Evolutionary conservation across 2,888 invertebrate species (phyloP).

Genomic region (Stenodera caucasica): DNA sequence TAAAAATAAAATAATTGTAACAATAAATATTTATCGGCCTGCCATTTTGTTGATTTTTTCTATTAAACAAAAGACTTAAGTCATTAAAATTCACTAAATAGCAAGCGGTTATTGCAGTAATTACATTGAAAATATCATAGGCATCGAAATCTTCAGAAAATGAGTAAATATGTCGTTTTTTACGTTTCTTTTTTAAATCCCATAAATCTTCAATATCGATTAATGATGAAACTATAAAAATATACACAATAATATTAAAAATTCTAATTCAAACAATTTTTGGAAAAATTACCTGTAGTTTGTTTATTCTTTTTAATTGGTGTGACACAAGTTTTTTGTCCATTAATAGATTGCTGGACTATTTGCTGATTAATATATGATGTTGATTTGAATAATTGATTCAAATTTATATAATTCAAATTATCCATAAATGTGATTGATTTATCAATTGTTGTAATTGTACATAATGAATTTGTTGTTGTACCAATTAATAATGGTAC

Average conservation of each 20-base stretch:
- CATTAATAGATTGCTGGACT: slow-evolving; percentile 5
- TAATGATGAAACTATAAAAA: slow-evolving; percentile 2
- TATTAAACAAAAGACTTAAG: too few species aligned
- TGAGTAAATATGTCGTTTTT: slow-evolving; percentile 41
- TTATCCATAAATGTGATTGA: slow-evolving; percentile 56
- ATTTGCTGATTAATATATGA: slow-evolving; percentile 28
- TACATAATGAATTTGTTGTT: slow-evolving; percentile 61
- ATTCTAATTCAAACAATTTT: too few species aligned
- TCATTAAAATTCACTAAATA: too few species aligned
- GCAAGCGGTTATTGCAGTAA: too few species aligned
- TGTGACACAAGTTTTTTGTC: slow-evolving; percentile 38
- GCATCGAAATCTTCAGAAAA: slow-evolving; percentile 48
- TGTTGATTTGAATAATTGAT: slow-evolving; percentile 38
- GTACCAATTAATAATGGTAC: slow-evolving; percentile 58
- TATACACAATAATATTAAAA: neutral
- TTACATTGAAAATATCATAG: slow-evolving; percentile 50
- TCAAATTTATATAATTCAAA: slow-evolving; percentile 34
- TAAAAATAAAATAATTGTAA: slow-evolving; percentile 30
- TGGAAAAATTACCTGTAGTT: slow-evolving; percentile 33
- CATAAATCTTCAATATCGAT: slow-evolving; percentile 20
- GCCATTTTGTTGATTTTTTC: too few species aligned
- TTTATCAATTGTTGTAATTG: slow-evolving; percentile 62
- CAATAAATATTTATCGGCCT: too few species aligned
- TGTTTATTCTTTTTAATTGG: slow-evolving; percentile 35
- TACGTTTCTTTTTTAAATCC: slow-evolving; percentile 31